Conservation (phyloP, 2,888 invertebrate species). For the Thymelicus acteon region DNA sequence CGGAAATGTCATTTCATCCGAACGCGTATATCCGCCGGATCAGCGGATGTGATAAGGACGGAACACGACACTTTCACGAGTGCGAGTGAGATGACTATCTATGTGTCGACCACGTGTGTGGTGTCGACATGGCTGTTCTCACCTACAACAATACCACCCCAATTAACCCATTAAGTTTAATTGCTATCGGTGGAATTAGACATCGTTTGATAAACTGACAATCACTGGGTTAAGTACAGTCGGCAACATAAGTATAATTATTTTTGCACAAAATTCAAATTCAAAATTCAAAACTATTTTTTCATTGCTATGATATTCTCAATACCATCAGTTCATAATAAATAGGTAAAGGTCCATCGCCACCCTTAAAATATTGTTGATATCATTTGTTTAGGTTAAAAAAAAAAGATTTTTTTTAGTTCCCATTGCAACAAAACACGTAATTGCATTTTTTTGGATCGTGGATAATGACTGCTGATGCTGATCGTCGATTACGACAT, state of each 20-base stretch:
- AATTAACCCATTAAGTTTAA: constrained; percentile 40
- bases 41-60: constrained; percentile 36
- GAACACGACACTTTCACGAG: constrained; percentile 31
- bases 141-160: constrained; percentile 41
- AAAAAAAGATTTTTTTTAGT: neutral
- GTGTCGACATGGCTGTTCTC: constrained; percentile 29
- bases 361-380: too few species aligned
- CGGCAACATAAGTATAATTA: neutral
- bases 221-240: constrained; percentile 1
- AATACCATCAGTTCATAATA: too few species aligned
- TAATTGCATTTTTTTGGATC: too few species aligned
- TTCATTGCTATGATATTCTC: too few species aligned
- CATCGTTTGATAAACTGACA: constrained; percentile 1
- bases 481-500: neutral
- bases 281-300: too few species aligned
- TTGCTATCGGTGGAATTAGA: constrained; percentile 6
- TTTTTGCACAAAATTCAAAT: too few species aligned
- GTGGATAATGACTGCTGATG: neutral
- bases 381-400: neutral
- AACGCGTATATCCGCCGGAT: constrained; percentile 31
- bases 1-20: constrained; percentile 32
- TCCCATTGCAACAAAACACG: neutral
- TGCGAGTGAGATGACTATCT: constrained; percentile 38
- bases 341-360: too few species aligned
- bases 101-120: neutral